phyloP scores from a whole-genome alignment of 92 coral and sea anemone species.

The Desmophyllum pertusum region DNA sequence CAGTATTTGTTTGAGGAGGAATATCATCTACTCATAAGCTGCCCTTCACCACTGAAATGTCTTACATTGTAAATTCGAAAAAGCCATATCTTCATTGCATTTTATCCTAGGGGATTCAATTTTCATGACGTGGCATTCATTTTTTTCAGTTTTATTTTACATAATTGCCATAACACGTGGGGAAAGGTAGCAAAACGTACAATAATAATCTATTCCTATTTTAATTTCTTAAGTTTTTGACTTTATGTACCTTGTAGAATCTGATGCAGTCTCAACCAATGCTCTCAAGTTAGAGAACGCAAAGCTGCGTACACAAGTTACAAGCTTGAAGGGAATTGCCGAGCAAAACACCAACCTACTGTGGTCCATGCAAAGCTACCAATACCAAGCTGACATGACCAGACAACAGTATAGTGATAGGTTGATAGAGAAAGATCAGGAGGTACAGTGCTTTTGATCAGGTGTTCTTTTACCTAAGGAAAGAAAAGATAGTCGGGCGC shows the following conservation, averaged over 20 bases:
- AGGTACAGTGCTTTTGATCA: slow-evolving; percentile 36
- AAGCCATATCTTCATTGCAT: background rate
- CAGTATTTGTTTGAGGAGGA: background rate
- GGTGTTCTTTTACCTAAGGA: no score
- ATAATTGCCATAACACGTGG: no score
- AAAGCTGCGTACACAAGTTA: slow-evolving; percentile 74
- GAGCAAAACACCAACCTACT: slow-evolving; percentile 78
- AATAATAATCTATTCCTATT: background rate
- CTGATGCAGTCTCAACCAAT: slow-evolving; percentile 27
- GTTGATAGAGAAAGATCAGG: slow-evolving; percentile 67
- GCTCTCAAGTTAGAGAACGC: slow-evolving; percentile 67
- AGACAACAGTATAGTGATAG: slow-evolving; percentile 65
- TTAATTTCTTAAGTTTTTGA: background rate
- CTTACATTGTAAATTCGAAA: background rate
- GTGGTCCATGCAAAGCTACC: slow-evolving; percentile 87
- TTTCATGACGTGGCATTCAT: background rate
- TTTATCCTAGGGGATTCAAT: background rate
- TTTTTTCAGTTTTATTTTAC: no score
- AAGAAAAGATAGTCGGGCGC: no score
- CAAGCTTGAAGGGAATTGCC: slow-evolving; percentile 77
- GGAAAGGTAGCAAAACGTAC: background rate
- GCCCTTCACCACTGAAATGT: background rate
- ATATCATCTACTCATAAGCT: background rate
- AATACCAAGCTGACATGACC: slow-evolving; percentile 63
- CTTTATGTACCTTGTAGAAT: slow-evolving; percentile 10